These are phyloP conservation scores for Myodes glareolus DNA, from an alignment of 2,113 vertebrate species.

Conservation along the genomic window DNA sequence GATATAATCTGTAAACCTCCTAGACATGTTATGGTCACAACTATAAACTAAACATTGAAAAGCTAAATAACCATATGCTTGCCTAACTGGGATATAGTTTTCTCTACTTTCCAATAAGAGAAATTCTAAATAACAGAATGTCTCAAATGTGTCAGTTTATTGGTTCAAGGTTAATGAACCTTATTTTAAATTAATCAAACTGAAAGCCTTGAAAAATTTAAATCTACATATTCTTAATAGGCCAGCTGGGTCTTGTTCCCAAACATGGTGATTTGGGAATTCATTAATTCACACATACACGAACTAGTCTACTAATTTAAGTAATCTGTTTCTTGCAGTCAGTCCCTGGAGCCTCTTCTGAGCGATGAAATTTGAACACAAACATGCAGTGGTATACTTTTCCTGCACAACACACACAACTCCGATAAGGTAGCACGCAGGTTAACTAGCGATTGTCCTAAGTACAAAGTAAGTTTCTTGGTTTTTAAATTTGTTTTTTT, in stretches of 20 bases:
- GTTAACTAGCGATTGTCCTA: neutral
- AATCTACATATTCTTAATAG: neutral
- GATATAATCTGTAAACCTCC: neutral
- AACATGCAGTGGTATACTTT: neutral
- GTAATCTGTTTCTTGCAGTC: slow-evolving; percentile 35
- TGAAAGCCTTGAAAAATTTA: neutral
- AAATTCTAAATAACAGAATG: slow-evolving; percentile 1
- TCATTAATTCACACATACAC: neutral
- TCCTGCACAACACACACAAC: neutral
- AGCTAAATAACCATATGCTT: slow-evolving; percentile 3
- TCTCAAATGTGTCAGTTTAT: neutral
- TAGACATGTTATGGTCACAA: neutral
- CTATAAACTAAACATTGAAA: neutral
- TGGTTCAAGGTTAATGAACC: neutral
- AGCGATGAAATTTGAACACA: slow-evolving; percentile 7
- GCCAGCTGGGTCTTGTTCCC: neutral
- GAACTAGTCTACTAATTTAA: neutral
- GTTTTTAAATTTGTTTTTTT: slow-evolving; percentile 2
- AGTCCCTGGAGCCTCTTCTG: neutral
- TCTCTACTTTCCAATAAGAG: slow-evolving; percentile 33
- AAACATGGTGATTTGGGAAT: neutral
- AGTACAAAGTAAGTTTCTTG: slow-evolving; percentile 30
- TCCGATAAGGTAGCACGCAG: neutral
- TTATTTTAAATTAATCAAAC: slow-evolving; percentile 6
- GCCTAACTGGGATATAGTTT: neutral